Base-by-base conservation (phyloP, 2,797 vertebrate species). In the Paramormyrops hopkinsi region DNA sequence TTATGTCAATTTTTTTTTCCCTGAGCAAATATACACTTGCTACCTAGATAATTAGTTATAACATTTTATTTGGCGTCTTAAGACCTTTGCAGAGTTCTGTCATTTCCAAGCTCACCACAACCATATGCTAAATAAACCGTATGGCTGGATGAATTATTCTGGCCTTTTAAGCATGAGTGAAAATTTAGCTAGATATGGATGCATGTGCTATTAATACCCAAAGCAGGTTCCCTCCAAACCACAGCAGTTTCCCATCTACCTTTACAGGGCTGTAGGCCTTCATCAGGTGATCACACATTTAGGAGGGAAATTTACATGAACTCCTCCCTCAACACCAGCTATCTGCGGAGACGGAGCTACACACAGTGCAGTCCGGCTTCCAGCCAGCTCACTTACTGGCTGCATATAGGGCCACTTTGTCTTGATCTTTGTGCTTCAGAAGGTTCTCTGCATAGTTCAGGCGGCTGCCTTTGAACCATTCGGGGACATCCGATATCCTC, bases 381-480 rank as follows among this genome's bases (percentile, higher is more conserved):
- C 46, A 22, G 46, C 46, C 48, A 50, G 44, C 29, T 59, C 86
- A 96, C 98, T 96, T 94, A 99, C 98, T 95, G 48, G 97, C 97
- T 7, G 97, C 95, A 0, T 99, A 99, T 0, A 99, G 95, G 14
- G 98, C 98, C 3, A 98, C 97, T 93, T 97, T 97, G 93, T 99
- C 97, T 0, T 97, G 97, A 88, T 98, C 97, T 65, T 95, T 93
- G 88, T 98, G 97, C 91, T 95, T 97, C 62, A 99, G 96, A 14
- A 99, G 96, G 89, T 99, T 99, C 92, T 99, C 98, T 0, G 98
- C 97, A 0, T 98, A 99, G 96, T 99, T 99, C 17, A 99, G 94
- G 0, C 97, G 96, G 73, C 98, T 97, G 17, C 98, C 98, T 93
- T 92, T 95, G 92, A 99, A 99, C 98, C 98, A 99, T 91, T 99